Percentiles rank a stretch among this genome's conserved stretches.
phyloP scores from a whole-genome alignment of 2,888 invertebrate genomes.

The Linnaemya vulpina region DNA sequence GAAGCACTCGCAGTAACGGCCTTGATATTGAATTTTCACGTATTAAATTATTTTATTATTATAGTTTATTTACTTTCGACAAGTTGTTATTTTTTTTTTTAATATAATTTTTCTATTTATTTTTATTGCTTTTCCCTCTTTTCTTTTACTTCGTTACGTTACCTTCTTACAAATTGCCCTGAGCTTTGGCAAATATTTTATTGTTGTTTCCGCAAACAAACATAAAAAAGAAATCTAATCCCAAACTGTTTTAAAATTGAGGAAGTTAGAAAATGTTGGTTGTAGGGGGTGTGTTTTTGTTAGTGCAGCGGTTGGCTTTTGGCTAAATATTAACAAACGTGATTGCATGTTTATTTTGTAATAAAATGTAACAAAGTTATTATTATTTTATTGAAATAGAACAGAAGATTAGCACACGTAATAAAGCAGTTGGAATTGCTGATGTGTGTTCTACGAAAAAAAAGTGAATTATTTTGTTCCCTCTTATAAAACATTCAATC shows the following conservation, averaged over 20 bases:
- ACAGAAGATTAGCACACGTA: slow-evolving; percentile 59
- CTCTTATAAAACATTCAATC: too few species aligned
- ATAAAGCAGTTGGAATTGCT: slow-evolving; percentile 30
- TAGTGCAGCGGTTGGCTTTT: slow-evolving; percentile 3
- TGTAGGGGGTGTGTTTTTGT: background rate
- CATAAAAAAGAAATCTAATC: slow-evolving; percentile 2
- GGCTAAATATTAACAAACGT: slow-evolving; percentile 73
- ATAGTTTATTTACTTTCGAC: slow-evolving; percentile 23
- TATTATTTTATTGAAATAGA: slow-evolving; percentile 61
- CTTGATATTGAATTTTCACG: slow-evolving; percentile 55
- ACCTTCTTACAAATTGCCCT: slow-evolving; percentile 18
- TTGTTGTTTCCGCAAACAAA: background rate
- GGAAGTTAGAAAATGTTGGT: background rate
- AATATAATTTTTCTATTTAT: slow-evolving; percentile 16
- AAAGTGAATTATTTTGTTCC: too few species aligned
- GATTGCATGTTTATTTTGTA: slow-evolving; percentile 78
- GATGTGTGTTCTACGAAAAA: background rate
- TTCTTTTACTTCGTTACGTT: background rate
- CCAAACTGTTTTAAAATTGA: slow-evolving; percentile 13
- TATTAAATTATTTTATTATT: slow-evolving; percentile 32
- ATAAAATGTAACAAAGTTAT: slow-evolving; percentile 63
- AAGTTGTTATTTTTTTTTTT: slow-evolving; percentile 7
- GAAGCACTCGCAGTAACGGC: background rate
- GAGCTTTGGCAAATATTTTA: slow-evolving; percentile 42
- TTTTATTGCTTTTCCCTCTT: slow-evolving; percentile 25